phyloP scores from a whole-genome alignment of 2,888 invertebrate species.

The Lypha dubia region DNA sequence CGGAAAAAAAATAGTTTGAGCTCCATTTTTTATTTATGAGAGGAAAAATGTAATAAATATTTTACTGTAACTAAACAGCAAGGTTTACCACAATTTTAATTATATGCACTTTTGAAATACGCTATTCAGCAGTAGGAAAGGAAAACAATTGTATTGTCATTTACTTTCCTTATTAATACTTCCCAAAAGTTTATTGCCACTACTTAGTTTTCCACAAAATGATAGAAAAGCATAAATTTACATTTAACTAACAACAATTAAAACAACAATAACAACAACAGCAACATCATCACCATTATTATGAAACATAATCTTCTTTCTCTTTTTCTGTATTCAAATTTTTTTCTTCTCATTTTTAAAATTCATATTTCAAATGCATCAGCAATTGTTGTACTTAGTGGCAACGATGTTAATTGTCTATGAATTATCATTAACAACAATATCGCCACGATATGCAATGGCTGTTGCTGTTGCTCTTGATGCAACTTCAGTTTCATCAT shows the following conservation, averaged over 20 bases:
- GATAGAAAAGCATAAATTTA: conserved; percentile 38
- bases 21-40: too few relatives aligned
- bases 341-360: conserved; percentile 64
- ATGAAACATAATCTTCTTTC: conserved; percentile 43
- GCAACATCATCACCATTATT: neutral
- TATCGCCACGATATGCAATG: conserved; percentile 49
- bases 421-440: conserved; percentile 70
- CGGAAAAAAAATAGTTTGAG: too few relatives aligned
- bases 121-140: neutral
- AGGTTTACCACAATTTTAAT: too few relatives aligned
- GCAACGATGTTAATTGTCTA: conserved; percentile 76
- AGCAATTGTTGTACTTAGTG: conserved; percentile 77
- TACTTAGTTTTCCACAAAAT: neutral
- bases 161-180: conserved; percentile 15
- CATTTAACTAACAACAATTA: conserved; percentile 23
- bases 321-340: conserved; percentile 49
- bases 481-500: conserved; percentile 42
- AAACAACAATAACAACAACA: conserved; percentile 16
- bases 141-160: conserved; percentile 5
- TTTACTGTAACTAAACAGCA: too few relatives aligned
- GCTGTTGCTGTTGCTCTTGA: conserved; percentile 47
- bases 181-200: conserved; percentile 21
- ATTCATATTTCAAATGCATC: conserved; percentile 50
- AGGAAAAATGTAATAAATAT: too few relatives aligned
- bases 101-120: neutral